Evolutionary conservation across 2,113 vertebrate species (phyloP).

Genomic region (Leptobrachium ailaonicum): DNA sequence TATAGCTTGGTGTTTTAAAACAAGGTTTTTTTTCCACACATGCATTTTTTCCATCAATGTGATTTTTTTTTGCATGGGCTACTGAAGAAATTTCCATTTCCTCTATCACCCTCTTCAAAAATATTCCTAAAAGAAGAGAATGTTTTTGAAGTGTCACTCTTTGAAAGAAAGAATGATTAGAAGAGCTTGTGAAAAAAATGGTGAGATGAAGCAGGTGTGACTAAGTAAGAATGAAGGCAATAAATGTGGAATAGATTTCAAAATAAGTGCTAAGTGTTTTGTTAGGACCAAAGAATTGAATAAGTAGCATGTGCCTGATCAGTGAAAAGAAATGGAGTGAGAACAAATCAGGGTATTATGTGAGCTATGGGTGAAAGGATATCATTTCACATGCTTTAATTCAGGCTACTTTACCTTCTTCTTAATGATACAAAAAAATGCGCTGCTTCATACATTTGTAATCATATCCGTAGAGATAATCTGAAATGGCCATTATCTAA

Average conservation of each 20-base stretch:
- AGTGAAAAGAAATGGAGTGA: slow-evolving; percentile 6
- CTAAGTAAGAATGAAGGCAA: slow-evolving; percentile 29
- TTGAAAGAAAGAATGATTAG: slow-evolving; percentile 26
- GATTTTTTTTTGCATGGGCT: slow-evolving; percentile 24
- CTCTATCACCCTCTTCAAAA: slow-evolving; percentile 25
- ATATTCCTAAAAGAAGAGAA: slow-evolving; percentile 27
- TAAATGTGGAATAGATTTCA: slow-evolving; percentile 31
- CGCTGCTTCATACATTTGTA: no score
- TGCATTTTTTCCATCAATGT: not conserved
- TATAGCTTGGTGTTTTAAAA: not conserved
- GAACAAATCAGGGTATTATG: slow-evolving; percentile 2
- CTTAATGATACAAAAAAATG: no score
- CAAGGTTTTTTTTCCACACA: slow-evolving; percentile 14
- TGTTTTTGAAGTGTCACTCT: slow-evolving; percentile 27
- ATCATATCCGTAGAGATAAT: no score
- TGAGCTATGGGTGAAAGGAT: not conserved
- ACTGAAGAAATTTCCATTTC: slow-evolving; percentile 33
- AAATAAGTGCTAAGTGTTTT: slow-evolving; percentile 8
- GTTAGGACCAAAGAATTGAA: slow-evolving; percentile 23
- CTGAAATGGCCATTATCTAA: no score
- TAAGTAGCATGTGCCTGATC: slow-evolving; percentile 6
- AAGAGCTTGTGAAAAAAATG: slow-evolving; percentile 8
- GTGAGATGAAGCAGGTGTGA: slow-evolving; percentile 31
- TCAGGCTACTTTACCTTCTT: not conserved
- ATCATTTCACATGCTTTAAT: not conserved